Conservation (phyloP, 2,888 invertebrate genomes). For the Drosophila barbarae region DNA sequence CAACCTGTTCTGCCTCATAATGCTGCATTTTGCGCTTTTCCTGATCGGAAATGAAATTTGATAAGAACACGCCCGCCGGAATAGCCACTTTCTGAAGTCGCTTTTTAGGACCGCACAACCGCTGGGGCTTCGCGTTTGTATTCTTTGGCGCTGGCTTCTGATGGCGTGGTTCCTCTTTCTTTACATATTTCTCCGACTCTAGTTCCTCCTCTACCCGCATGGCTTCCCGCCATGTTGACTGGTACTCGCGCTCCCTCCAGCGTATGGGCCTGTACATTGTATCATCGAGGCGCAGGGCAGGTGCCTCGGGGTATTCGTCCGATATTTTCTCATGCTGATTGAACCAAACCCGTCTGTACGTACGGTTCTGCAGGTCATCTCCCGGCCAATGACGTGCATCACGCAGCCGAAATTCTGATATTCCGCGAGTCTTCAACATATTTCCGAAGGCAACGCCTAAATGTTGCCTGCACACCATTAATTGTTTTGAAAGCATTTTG, state of each 20-base stretch:
- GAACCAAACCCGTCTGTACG: neutral
- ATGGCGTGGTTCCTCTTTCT: rapidly evolving
- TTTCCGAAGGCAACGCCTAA: neutral
- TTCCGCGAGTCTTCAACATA: neutral
- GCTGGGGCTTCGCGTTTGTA: neutral
- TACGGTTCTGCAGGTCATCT: neutral
- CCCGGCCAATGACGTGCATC: constrained; percentile 1
- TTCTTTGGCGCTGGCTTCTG: too few relatives aligned
- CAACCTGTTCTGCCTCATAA: neutral
- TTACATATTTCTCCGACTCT: neutral
- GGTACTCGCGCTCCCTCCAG: constrained; percentile 7
- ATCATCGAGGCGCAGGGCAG: constrained; percentile 1
- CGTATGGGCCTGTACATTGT: constrained; percentile 6
- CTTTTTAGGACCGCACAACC: neutral
- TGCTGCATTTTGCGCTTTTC: constrained; percentile 8
- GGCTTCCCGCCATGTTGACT: constrained; percentile 12
- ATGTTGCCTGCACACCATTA: neutral
- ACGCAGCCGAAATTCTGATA: neutral
- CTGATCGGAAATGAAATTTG: constrained; percentile 9
- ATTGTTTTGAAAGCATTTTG: constrained; percentile 12
- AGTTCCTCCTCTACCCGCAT: neutral
- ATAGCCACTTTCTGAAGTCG: constrained; percentile 4
- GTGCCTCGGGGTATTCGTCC: neutral
- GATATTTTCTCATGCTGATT: neutral
- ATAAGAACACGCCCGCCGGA: constrained; percentile 10